Base-by-base conservation (phyloP, 2,797 vertebrate genomes). In the Pseudomugil tenellus region DNA sequence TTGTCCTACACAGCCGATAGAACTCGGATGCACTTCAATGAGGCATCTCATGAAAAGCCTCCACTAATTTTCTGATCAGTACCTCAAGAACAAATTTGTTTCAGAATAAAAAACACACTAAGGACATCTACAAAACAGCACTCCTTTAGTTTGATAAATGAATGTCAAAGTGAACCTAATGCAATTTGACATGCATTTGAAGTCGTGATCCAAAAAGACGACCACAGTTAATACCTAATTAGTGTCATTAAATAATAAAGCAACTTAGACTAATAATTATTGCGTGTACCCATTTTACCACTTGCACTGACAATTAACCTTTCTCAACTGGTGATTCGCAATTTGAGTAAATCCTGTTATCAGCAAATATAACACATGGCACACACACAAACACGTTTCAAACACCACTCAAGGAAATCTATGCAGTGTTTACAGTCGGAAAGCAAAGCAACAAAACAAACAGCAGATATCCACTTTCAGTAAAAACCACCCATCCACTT, bases 271-370 rank as follows among this genome's bases (percentile, higher is more conserved):
- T 90, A 91, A 93, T 93, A 93, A 94, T 94, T 90, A 94, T 89
- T 89, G 90, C 86, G 78, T 87, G 91, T 90, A 85, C 74, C 85
- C 89, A 87, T 93, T 93, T 90, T 91, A 91, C 87, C 85, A 90
- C 86, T 90, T 84, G 86, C 84, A 71, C 85, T 91, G 86, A 93
- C 92, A 94, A 94, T 94, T 94, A 94, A 94, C 93, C 93, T 94
- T 92, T 89, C 87, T 92, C 88, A 90, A 92, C 91, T 92, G 91
- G 89, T 86, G 90, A 92, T 85, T 92, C 72, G 85, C 91, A 93
- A 90, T 91, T 92, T 85, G 85, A 93, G 91, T 89, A 94, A 95
- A 94, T 94, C 93, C 91, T 85, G 90, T 94, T 94, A 95, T 94
- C 93, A 93, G 92, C 91, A 94, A 93, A 94, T 93, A 93, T 93